Evolutionary conservation across 2,113 vertebrate genomes (phyloP), one percentile per base, ranked within the genome.

Genomic region (Chamaea fasciata): DNA sequence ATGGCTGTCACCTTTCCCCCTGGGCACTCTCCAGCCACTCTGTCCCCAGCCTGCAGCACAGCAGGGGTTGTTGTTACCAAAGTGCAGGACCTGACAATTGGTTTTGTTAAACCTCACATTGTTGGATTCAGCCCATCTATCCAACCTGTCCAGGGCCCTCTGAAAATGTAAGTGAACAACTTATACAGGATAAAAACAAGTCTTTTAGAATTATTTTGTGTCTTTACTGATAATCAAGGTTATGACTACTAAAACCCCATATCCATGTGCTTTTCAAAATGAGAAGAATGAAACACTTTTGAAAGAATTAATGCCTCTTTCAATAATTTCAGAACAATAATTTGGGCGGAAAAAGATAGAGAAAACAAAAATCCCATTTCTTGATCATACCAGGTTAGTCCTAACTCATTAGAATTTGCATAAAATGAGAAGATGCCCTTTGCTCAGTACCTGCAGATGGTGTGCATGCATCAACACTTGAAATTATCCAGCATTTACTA

Each of bases 341-440:
- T 22, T 16, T 2, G 4, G n/a, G 5, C 2, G 5, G 6, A 0
- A 2, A 12, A 10, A 20, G 4, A 20, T 42, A 9, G 10, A 27
- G 19, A 39, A 63, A 41, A 37, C 41, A 64, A 50, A 28, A 70
- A 55, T 67, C 23, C 4, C 5, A 23, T 65, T 87, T 82, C 50
- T 70, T 62, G 19, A 52, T 57, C 62, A 16, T 37, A 55, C 8
- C 21, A 42, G 10, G 11, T 68, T 33, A 92, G 22, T 31, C 26
- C 39, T 22, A 79, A 17, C 15, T 62, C 15, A 11, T 19, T 18
- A 33, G 31, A 73, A 19, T 49, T 41, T 39, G 31, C 17, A 60
- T 41, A 60, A 65, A 86, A 63, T 14, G 15, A 86, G 49, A 79
- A 52, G 22, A 26, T 23, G 42, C 10, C 24, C 28, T 64, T 55